Evolutionary conservation across 1,140 invertebrate species (phyloP), one percentile per base, ranked within the genome.

Genomic region (Drosophila nebulosa): DNA sequence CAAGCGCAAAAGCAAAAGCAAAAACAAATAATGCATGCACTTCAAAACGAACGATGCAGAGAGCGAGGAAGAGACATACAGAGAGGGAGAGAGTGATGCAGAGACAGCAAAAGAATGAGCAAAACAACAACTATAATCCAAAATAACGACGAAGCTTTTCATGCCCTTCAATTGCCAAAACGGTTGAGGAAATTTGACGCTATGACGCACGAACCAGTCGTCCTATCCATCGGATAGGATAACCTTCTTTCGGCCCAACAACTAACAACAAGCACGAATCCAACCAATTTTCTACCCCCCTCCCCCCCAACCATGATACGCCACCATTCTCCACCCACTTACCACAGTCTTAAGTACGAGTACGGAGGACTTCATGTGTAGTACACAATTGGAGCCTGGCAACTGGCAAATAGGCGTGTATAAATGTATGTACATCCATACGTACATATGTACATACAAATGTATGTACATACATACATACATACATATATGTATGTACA

Each of bases 131-230:
- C 12, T 32, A 36, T 21, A 58, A 35, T 35, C 21, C 52, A 53
- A 67, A 57, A 1, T 9, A 65, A 70, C 50, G 53, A 53, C 65
- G 74, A 73, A 73, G 69, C 69, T 69, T 57, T 76, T 53, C 66
- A 76, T 76, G 74, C 74, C 74, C 74, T 77, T 77, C 65, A 69
- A 53, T 76, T 76, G 59, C 16, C 58, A 71, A 62, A 59, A 12
- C 57, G 18, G 42, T 62, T 27, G 39, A 52, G 22, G 39, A 72
- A 62, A 69, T 58, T 70, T 61, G 58, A n/a, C 63, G 58, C 57
- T 51, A 63, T 73, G 69, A 73, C 68, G 68, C 72, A 74, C 68
- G 57, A 63, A 35, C 39, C 42, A 35, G 36, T 60, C 57, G 39
- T 46, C 18, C 39, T 46, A 46, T 10, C 39, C 39, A 46, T 46